phyloP scores from a whole-genome alignment of 92 coral and sea anemone species.

The Blastomussa wellsi region DNA sequence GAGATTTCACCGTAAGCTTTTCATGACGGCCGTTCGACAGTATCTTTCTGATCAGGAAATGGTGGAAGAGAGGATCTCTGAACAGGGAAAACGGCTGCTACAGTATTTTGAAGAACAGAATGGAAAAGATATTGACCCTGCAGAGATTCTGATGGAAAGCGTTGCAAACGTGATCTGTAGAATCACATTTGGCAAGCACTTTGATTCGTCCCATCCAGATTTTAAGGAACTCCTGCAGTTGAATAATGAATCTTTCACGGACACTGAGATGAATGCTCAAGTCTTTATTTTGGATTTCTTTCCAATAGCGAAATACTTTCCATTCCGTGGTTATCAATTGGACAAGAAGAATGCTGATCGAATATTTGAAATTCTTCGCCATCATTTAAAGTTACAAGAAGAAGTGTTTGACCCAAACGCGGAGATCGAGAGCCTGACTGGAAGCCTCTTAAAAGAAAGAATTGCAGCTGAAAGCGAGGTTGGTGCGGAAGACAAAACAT shows the following conservation, averaged over 20 bases:
- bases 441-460: neutral
- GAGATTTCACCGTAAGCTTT: constrained; percentile 29
- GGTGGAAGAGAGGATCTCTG: constrained; percentile 27
- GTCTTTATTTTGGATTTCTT: neutral
- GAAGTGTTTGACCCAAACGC: neutral
- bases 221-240: constrained; percentile 28
- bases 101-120: constrained; percentile 32
- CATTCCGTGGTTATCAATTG: neutral
- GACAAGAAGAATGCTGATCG: neutral
- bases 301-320: constrained; percentile 10
- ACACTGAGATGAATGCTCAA: neutral
- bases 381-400: neutral
- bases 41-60: constrained; percentile 20
- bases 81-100: constrained; percentile 20
- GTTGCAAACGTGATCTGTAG: constrained; percentile 43
- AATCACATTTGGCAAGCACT: constrained; percentile 33
- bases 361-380: constrained; percentile 1
- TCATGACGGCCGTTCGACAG: constrained; percentile 14
- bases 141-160: constrained; percentile 24
- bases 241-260: neutral
- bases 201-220: constrained; percentile 46
- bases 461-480: constrained; percentile 41
- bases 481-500: constrained; percentile 25
- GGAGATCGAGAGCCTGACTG: neutral
- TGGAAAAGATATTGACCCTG: constrained; percentile 39